Evolutionary conservation across 2,888 invertebrate genomes (phyloP), one percentile per base, ranked within the genome.

Genomic region (Mesochorus sp.): DNA sequence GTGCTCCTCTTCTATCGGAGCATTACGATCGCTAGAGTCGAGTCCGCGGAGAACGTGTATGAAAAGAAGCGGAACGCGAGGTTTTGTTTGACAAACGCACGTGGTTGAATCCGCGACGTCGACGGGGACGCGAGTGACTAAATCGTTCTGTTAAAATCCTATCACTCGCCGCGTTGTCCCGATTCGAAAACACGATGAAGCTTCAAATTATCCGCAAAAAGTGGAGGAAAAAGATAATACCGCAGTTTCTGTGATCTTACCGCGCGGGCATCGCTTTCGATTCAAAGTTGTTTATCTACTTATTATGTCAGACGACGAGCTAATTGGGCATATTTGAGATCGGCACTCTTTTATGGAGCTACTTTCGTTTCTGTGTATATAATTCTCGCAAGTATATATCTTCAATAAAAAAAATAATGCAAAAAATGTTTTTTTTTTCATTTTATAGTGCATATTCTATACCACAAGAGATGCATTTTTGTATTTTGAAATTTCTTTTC

Each of bases 251-350:
- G 80, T 88, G 88, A 88, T 88, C 89, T 88, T 82, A 88, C 88
- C 88, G 88, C 84, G 78, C 55, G 51, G 34, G 34, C 24, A 42
- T 53, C 68, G 31, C 80, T n/a, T n/a, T n/a, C 81, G 82, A 84
- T 86, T 87, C 81, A 81, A 82, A 84, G 85, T 88, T 89, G 86
- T 89, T 89, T 87, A 88, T 89, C 88, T 88, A 88, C 89, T 89
- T 90, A 89, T 90, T 89, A 89, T 88, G 88, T 90, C 89, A 88
- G 85, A 72, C 21, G 31, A 76, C 67, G 83, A 82, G 88, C 87
- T 89, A 89, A 89, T 90, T 89, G 89, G 90, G 85, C 87, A 87
- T 89, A 88, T 89, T 88, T 84, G 85, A 83, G 81, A 85, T 84
- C 81, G 77, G 44, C 57, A 75, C 66, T 71, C 39, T 49, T 28